These are phyloP conservation scores for Nephotettix cincticeps DNA, from an alignment of 1,140 invertebrate species.

Conservation along the genomic window DNA sequence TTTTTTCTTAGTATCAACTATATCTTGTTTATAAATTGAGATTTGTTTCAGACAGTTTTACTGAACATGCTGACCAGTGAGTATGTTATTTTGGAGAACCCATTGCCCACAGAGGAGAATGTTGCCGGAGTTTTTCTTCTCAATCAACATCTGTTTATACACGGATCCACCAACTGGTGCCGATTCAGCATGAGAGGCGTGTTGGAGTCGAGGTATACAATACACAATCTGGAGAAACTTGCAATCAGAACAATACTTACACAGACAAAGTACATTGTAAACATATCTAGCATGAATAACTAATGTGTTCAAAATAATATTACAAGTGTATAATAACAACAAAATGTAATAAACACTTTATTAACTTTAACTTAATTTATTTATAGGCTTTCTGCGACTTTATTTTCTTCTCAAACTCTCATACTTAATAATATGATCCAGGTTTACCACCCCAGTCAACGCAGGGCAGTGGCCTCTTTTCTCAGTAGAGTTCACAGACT, in stretches of 20 bases:
- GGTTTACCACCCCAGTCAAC: slow-evolving; percentile 54
- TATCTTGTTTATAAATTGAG: too few species aligned
- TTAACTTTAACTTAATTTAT: too few species aligned
- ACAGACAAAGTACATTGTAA: too few species aligned
- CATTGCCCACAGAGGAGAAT: slow-evolving; percentile 63
- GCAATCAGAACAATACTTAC: too few species aligned
- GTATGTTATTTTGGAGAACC: slow-evolving; percentile 81
- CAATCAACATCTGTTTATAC: slow-evolving; percentile 73
- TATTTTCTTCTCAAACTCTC: too few species aligned
- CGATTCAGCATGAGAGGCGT: slow-evolving; percentile 74
- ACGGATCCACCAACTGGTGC: slow-evolving; percentile 63
- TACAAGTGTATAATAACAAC: too few species aligned
- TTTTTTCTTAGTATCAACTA: too few species aligned
- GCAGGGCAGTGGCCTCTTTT: slow-evolving; percentile 68
- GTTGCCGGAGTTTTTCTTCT: slow-evolving; percentile 71
- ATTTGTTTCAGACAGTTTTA: slow-evolving; percentile 66
- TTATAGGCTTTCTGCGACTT: too few species aligned
- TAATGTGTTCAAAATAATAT: too few species aligned
- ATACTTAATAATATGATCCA: too few species aligned
- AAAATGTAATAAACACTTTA: too few species aligned
- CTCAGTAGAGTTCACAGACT: slow-evolving; percentile 67
- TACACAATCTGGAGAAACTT: not conserved
- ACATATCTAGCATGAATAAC: too few species aligned
- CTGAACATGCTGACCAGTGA: slow-evolving; percentile 90
- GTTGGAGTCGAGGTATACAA: slow-evolving; percentile 38